Evolutionary conservation across 2,113 vertebrate species (phyloP).

Genomic region (Heptranchias perlo): DNA sequence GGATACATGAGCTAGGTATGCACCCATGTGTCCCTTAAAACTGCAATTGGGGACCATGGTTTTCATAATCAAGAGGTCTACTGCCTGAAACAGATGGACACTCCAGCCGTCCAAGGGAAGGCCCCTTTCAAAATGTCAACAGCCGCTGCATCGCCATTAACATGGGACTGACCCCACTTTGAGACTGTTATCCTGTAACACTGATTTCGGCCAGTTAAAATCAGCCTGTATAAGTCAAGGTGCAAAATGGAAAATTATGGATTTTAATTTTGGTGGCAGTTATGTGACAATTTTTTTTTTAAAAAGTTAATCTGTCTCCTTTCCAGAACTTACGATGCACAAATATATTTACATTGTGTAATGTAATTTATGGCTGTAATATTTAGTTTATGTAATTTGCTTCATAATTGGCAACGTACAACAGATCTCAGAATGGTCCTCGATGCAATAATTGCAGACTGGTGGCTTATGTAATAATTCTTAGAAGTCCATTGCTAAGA

Average conservation of each 20-base stretch:
- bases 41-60: not conserved
- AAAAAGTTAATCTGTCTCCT: not conserved
- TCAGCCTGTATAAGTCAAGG: not conserved
- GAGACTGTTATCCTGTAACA: too few relatives aligned
- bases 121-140: too few relatives aligned
- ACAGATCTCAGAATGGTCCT: not conserved
- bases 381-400: not conserved
- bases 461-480: not conserved
- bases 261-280: not conserved
- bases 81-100: too few relatives aligned
- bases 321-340: not conserved
- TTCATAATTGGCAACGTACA: not conserved
- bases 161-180: too few relatives aligned
- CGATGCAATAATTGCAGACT: not conserved
- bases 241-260: not conserved
- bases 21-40: not conserved
- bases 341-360: not conserved
- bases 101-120: too few relatives aligned
- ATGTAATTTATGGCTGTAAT: not conserved
- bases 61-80: not conserved
- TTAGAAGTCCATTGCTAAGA: not conserved
- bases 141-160: too few relatives aligned
- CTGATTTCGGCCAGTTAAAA: too few relatives aligned
- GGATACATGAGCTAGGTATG: not conserved
- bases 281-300: not conserved